Evolutionary conservation across 2,113 vertebrate genomes (phyloP).

Genomic region (Hucho hucho): DNA sequence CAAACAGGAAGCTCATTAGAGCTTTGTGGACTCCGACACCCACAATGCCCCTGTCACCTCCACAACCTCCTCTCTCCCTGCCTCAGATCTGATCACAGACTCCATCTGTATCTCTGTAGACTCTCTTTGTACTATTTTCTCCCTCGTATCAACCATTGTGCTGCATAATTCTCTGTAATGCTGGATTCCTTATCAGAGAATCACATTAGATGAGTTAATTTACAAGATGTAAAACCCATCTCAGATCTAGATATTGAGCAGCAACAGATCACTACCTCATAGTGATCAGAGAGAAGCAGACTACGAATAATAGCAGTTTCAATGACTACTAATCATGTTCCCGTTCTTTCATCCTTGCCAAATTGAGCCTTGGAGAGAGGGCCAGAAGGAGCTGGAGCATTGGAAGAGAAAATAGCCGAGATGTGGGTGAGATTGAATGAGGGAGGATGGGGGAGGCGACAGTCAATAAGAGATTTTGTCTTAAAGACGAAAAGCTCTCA

Average conservation of each 20-base stretch:
- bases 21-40: not conserved
- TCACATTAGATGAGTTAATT: not conserved
- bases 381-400: conserved; percentile 18
- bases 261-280: not conserved
- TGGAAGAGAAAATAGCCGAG: conserved; percentile 6
- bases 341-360: not conserved
- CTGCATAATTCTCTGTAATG: conserved; percentile 15
- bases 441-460: conserved; percentile 39
- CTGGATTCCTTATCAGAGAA: not conserved
- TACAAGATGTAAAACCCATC: not conserved
- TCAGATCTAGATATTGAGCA: not conserved
- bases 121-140: not conserved
- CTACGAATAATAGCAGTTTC: not conserved
- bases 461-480: conserved; percentile 52
- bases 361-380: conserved; percentile 40
- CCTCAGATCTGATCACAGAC: conserved; percentile 29
- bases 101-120: conserved; percentile 27
- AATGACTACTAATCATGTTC: not conserved
- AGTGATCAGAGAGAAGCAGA: not conserved
- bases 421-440: conserved; percentile 35
- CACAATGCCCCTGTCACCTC: not conserved
- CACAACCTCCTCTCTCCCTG: not conserved
- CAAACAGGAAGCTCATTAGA: conserved; percentile 11
- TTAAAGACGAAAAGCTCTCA: conserved; percentile 57
- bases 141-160: not conserved